Base-by-base conservation (phyloP, 2,888 invertebrate species). In the Lottia scabra region DNA sequence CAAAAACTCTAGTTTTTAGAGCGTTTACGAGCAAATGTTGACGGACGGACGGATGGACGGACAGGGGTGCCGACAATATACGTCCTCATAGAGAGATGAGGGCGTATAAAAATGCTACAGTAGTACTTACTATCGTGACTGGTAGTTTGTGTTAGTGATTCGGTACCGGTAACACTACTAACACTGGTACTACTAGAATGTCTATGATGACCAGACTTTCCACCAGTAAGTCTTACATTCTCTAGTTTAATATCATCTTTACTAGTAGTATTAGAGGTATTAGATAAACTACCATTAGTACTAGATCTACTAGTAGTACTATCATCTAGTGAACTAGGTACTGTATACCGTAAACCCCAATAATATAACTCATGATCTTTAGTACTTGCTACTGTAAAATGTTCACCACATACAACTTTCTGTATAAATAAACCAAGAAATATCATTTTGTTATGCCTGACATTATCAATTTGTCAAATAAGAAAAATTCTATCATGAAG, bases 351-450 rank as follows among this genome's bases (percentile, higher is more conserved):
- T 27, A 86, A 76, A 1, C 94, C 94, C 94, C 94, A 94, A 83
- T 94, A 92, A 78, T 93, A 92, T 12, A 94, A 89, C 30, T 93
- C 92, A 85, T 94, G 93, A 77, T 93, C 92, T 62, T 92, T 90
- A 0, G 93, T 93, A 4, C 92, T 92, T 12, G 92, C 92, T n/a
- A 93, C 90, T 0, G 93, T 93, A 85, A 92, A 94, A 27, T 92
- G 92, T 38, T 92, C 91, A 16, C 93, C 93, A 87, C 93, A 93
- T 77, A 92, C 91, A 13, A 93, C 91, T 85, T 91, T 92, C 93
- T 94, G 85, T 23, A 23, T 6, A 26, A 15, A 64, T 64, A 23
- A 67, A 19, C 15, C 27, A 5, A 27, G 30, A 63, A 6, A 30
- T 27, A 30, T 63, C 38, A 38, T 6, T 38, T 38, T 38, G 10